A percentile compares a stretch with the other conserved stretches of the same genome.
These are phyloP conservation scores for Phrynocephalus versicolor DNA, from an alignment of 2,113 vertebrate genomes.

Conservation along the genomic window DNA sequence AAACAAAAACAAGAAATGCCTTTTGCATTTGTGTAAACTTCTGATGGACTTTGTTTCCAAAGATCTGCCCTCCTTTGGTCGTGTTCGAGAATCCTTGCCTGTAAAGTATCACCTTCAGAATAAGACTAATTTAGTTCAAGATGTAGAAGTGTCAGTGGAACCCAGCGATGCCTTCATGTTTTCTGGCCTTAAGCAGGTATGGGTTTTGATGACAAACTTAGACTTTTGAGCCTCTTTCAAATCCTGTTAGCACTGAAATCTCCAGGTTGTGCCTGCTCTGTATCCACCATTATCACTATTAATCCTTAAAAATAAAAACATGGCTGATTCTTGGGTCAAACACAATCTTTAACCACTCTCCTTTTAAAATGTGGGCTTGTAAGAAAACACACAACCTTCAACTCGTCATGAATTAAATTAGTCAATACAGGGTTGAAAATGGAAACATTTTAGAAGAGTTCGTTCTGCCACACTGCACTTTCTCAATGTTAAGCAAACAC, in stretches of 20 bases:
- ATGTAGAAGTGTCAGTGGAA: slow-evolving; percentile 93
- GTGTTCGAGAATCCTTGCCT: slow-evolving; percentile 92
- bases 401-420: no score
- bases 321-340: no score
- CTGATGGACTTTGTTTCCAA: slow-evolving; percentile 25
- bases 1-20: not conserved
- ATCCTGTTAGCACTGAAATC: not conserved
- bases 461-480: no score
- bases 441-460: no score
- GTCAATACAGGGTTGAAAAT: no score
- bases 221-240: not conserved
- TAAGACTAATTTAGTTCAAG: slow-evolving; percentile 90
- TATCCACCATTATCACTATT: not conserved
- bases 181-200: slow-evolving; percentile 97
- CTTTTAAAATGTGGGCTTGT: no score
- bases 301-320: not conserved
- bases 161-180: slow-evolving; percentile 99
- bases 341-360: no score
- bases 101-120: slow-evolving; percentile 93
- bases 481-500: no score
- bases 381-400: no score
- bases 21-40: not conserved
- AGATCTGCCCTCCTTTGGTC: slow-evolving; percentile 93
- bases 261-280: not conserved
- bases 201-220: not conserved